Evolutionary conservation across 2,888 invertebrate genomes (phyloP), one percentile per base, ranked within the genome.

Genomic region (Drosophila neotestacea): DNA sequence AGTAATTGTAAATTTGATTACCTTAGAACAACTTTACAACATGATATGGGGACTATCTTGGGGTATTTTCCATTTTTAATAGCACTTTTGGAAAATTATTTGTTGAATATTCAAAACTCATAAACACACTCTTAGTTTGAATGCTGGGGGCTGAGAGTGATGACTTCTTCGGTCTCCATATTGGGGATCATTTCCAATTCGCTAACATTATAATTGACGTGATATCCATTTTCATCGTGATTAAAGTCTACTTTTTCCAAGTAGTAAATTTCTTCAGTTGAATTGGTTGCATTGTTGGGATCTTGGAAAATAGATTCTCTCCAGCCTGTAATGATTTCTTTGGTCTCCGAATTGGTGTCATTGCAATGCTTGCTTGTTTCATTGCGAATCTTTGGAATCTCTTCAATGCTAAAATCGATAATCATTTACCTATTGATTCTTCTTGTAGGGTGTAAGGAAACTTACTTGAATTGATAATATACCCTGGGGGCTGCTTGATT

Each of bases 221-320:
- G 71, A 47, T 90, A 90, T 27, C 88, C 90, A 44, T 61, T 63
- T 2, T 84, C 77, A 47, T 89, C 86, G 22, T 79, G 86, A n/a
- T 61, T 67, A 38, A 86, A 90, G 6, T 70, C 51, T 0, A 78
- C 80, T 0, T 59, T 60, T 47, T 82, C 71, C 5, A 7, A 30
- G n/a, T 42, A 54, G 10, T 44, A 27, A 1, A 58, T 13, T 9
- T 38, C 7, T 11, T 38, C 58, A 0, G 39, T 32, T 10, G 54
- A 38, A 22, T 38, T 27, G 1, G 27, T 41, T 11, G 65, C 66
- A 7, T 64, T 60, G 51, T 13, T 59, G 4, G 38, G 30, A 1
- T 68, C 11, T 28, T 64, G 6, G 4, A 72, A 60, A 0, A 9
- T 52, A 0, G 79, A 78, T 0, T 46, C 68, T n/a, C 70, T 65